Evolutionary conservation across 2,888 invertebrate genomes (phyloP).

Genomic region (Catocala sponsa): DNA sequence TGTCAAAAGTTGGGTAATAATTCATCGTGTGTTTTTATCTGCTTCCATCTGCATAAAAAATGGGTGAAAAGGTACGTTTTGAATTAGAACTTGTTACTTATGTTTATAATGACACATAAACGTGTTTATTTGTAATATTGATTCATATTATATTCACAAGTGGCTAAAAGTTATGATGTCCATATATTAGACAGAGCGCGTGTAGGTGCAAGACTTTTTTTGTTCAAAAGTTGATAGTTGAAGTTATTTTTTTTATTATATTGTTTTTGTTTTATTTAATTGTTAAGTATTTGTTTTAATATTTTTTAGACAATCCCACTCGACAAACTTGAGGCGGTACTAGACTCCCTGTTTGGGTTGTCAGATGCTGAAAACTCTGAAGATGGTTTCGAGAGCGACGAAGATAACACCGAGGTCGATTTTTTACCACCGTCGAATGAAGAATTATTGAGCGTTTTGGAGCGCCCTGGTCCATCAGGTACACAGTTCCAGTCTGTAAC

Average conservation of each 20-base stretch:
- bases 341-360: conserved; percentile 16
- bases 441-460: conserved; percentile 20
- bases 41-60: conserved; percentile 18
- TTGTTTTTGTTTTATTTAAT: conserved; percentile 18
- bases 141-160: conserved; percentile 20
- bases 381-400: conserved; percentile 16
- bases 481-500: conserved; percentile 5
- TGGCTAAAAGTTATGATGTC: conserved; percentile 22
- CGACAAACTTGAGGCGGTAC: conserved; percentile 20
- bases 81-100: conserved; percentile 21
- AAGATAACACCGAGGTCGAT: conserved; percentile 16
- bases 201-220: conserved; percentile 3
- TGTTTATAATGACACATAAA: conserved; percentile 17
- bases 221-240: conserved; percentile 4
- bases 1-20: conserved; percentile 19
- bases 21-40: conserved; percentile 16
- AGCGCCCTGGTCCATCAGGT: conserved; percentile 16
- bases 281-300: conserved; percentile 18
- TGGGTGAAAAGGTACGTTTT: conserved; percentile 23
- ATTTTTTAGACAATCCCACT: conserved; percentile 15
- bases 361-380: conserved; percentile 22
- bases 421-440: conserved; percentile 13
- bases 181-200: conserved; percentile 19
- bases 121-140: conserved; percentile 15
- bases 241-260: conserved; percentile 6